Conservation (phyloP, 2,888 invertebrate species). For the Acanthosepion lycidas region DNA sequence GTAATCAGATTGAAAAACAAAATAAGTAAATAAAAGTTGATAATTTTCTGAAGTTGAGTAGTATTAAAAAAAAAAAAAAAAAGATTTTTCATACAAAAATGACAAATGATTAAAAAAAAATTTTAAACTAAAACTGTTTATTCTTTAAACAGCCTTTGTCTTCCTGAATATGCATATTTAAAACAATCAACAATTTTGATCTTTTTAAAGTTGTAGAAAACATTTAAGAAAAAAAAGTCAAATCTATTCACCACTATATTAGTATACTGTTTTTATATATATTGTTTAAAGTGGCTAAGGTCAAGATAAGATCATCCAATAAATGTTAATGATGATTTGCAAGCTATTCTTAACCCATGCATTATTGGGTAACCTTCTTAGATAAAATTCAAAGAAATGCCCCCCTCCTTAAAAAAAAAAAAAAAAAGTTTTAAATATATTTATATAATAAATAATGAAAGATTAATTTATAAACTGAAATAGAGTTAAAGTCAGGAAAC, state of each 20-base stretch:
- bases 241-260: neutral
- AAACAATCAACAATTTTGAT: neutral
- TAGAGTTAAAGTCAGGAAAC: too few relatives aligned
- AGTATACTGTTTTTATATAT: neutral
- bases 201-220: neutral
- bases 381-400: neutral
- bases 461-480: too few relatives aligned
- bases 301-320: neutral
- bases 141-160: neutral
- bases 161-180: conserved; percentile 2
- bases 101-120: neutral
- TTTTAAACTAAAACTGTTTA: neutral
- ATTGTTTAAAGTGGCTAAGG: conserved; percentile 15
- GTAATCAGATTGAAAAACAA: neutral
- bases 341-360: neutral
- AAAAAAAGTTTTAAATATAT: neutral
- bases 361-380: neutral
- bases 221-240: neutral
- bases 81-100: neutral
- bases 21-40: neutral
- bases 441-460: neutral
- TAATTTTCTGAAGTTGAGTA: neutral
- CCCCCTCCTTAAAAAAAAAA: too few relatives aligned
- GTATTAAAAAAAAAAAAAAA: neutral
- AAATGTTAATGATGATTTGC: conserved; percentile 18